Percentiles rank a stretch among this genome's conserved stretches.
These are phyloP conservation scores for Sporophila hypoxantha DNA, from an alignment of 2,113 vertebrate species.

Conservation along the genomic window DNA sequence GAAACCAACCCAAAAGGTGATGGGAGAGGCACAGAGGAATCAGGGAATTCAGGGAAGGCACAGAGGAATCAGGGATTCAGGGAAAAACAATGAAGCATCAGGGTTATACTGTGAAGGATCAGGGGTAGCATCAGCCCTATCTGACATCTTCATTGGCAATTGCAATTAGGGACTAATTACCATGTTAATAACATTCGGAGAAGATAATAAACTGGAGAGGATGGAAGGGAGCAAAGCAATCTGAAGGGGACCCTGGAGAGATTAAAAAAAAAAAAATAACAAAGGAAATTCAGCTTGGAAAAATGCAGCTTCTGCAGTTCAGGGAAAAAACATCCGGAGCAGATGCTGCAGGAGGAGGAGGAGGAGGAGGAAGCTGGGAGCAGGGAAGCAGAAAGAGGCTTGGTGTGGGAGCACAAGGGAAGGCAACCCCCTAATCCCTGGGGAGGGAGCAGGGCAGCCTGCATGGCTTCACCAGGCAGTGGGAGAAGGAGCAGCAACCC, in stretches of 20 bases:
- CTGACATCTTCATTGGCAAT: constrained; percentile 29
- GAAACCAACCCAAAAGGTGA: not conserved
- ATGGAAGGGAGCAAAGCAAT: not conserved
- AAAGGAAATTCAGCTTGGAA: constrained; percentile 1
- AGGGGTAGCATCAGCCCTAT: not conserved
- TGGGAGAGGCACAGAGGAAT: not conserved
- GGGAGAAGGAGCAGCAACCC: not conserved
- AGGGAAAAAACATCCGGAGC: not conserved
- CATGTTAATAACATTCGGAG: constrained; percentile 4
- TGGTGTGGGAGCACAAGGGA: fast-evolving
- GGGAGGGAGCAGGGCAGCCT: too few species aligned
- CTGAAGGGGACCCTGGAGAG: not conserved
- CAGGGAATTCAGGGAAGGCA: not conserved
- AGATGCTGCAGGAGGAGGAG: not conserved
- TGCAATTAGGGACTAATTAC: constrained; percentile 24
- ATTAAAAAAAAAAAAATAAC: not conserved
- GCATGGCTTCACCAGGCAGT: not conserved
- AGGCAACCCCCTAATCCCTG: too few species aligned
- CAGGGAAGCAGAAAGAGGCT: not conserved
- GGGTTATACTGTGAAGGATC: not conserved
- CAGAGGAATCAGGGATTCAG: not conserved
- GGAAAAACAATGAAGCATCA: not conserved
- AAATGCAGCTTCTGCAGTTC: not conserved
- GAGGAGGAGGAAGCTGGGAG: not conserved
- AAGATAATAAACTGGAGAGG: constrained; percentile 9